Evolutionary conservation across 2,113 vertebrate species (phyloP).

Genomic region (Myodes glareolus): DNA sequence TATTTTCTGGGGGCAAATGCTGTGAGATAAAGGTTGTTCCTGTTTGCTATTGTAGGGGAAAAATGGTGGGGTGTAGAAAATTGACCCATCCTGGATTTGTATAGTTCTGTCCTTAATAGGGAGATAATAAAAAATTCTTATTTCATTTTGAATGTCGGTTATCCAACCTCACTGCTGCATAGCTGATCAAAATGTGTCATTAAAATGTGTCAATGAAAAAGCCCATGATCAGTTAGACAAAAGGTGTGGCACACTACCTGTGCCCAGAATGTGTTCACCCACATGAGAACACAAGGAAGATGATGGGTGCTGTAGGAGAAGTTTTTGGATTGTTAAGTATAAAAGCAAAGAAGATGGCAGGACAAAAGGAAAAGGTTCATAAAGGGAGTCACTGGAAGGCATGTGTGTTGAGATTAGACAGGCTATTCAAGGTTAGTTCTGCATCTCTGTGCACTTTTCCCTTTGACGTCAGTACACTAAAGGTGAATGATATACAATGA

Average conservation of each 20-base stretch:
- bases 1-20: neutral
- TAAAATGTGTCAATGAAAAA: neutral
- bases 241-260: neutral
- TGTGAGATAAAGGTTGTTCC: neutral
- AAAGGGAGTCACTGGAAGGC: neutral
- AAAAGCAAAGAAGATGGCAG: neutral
- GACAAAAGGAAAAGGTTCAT: neutral
- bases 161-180: neutral
- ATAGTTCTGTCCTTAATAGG: neutral
- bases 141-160: neutral
- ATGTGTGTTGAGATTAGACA: neutral
- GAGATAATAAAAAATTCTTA: neutral
- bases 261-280: neutral
- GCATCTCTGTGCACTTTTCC: no score
- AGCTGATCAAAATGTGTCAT: neutral
- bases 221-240: neutral
- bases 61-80: neutral
- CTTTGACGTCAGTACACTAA: neutral
- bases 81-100: neutral
- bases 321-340: neutral
- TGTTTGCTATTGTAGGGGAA: neutral
- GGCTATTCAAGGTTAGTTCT: neutral
- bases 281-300: neutral
- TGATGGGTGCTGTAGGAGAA: neutral
- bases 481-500: neutral